Base-by-base conservation (phyloP, 2,888 invertebrate species). In the Agriotes lineatus region DNA sequence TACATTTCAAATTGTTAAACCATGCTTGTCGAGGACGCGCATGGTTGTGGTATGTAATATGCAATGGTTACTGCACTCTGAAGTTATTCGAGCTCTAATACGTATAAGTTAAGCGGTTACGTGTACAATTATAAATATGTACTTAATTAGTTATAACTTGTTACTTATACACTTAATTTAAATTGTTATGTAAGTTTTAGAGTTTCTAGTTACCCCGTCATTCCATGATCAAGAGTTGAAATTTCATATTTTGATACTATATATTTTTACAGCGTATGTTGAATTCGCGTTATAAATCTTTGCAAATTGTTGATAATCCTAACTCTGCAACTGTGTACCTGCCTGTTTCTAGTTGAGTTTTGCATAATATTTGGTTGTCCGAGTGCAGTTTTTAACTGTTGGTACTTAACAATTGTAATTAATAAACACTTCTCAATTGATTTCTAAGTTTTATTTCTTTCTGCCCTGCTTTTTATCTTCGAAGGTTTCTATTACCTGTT, bases 341-440 rank as follows among this genome's bases (percentile, higher is more conserved):
- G 66, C 62, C 61, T 63, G 33, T 70, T 70, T 66, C 58, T 67
- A 67, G 57, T 70, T 67, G 12, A 44, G 35, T 59, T 52, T 45
- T 42, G 37, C 35, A 54, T 48, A 18, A 37, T 44, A 18, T 35
- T 50, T 42, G 39, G 20, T 59, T 52, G 44, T 67, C 16, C 54
- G 75, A 74, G 75, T 75, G 75, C 75, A 75, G 75, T 72, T 72
- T 30, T 70, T 67, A 73, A 75, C 76, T 76, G 76, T 76, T 77
- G 77, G 73, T 77, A 65, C 70, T 73, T 62, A 62, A 60, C 60
- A 66, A 74, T 72, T 76, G 74, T 76, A 75, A 77, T 73, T 77
- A 77, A 78, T 78, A 78, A 77, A 78, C 77, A 77, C 76, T 76
- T 75, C 76, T 75, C 75, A 75, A 76, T 73, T 77, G 54, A 54